Percentiles rank a stretch among this genome's conserved stretches.
These are phyloP conservation scores for Sebastes alutus DNA, from an alignment of 2,797 vertebrate genomes.

Conservation along the genomic window DNA sequence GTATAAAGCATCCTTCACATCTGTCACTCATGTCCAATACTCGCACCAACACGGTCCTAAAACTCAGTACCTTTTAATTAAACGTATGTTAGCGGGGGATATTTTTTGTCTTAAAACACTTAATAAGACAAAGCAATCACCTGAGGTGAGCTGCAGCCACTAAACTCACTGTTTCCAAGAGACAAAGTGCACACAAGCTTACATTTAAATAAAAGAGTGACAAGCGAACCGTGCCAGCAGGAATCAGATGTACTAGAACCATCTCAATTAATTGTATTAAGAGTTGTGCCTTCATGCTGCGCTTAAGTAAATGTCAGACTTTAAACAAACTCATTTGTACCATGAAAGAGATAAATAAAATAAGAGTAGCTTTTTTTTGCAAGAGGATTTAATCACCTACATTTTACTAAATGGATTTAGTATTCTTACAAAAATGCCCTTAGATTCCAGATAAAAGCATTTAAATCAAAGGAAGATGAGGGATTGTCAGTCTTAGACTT, in stretches of 20 bases:
- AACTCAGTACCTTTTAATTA: slow-evolving; percentile 34
- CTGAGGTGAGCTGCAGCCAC: neutral
- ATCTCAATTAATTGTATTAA: neutral
- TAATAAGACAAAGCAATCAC: neutral
- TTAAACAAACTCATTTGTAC: neutral
- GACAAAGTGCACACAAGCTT: neutral
- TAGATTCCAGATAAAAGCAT: neutral
- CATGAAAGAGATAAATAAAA: neutral
- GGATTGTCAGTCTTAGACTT: neutral
- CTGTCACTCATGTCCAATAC: slow-evolving; percentile 19
- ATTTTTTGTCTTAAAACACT: slow-evolving; percentile 8
- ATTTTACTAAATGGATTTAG: neutral
- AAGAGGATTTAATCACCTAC: neutral
- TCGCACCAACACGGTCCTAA: slow-evolving; percentile 15
- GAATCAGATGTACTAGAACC: neutral
- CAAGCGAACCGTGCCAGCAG: neutral
- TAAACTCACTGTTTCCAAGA: neutral
- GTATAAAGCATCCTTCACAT: slow-evolving; percentile 20
- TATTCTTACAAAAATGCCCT: neutral
- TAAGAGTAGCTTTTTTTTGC: neutral
- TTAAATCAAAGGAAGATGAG: neutral
- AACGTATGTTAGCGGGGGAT: neutral
- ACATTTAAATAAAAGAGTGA: neutral
- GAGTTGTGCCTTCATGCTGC: neutral
- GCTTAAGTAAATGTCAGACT: slow-evolving; percentile 19